phyloP scores from a whole-genome alignment of 2,113 vertebrate genomes.

The Pristiophorus japonicus region DNA sequence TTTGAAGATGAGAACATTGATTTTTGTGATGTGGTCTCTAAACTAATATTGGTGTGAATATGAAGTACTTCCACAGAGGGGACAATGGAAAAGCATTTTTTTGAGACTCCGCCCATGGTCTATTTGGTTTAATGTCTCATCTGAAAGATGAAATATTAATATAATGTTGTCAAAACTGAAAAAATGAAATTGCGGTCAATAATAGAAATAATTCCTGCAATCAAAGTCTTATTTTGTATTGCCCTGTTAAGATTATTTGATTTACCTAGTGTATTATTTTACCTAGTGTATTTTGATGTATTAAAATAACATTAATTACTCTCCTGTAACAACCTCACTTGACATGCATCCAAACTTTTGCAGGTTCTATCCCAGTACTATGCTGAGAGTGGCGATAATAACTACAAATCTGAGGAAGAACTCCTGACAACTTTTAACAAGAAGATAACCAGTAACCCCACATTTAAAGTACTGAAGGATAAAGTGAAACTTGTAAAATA shows the following conservation, averaged over 20 bases:
- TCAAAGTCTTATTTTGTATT: neutral
- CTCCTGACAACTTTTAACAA: constrained; percentile 75
- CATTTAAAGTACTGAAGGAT: constrained; percentile 81
- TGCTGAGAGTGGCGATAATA: constrained; percentile 53
- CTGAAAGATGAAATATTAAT: too few relatives aligned
- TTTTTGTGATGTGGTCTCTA: too few relatives aligned
- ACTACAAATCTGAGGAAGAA: constrained; percentile 69
- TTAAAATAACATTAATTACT: neutral
- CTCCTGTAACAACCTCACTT: neutral
- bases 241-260: neutral
- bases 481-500: constrained; percentile 76
- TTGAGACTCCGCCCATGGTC: too few relatives aligned
- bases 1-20: too few relatives aligned
- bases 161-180: neutral
- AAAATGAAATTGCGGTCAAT: neutral
- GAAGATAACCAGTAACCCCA: constrained; percentile 81
- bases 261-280: neutral
- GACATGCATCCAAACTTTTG: constrained; percentile 38
- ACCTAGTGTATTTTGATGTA: neutral
- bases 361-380: constrained; percentile 85
- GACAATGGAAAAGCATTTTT: too few relatives aligned
- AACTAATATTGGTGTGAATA: too few relatives aligned
- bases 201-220: neutral
- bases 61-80: too few relatives aligned
- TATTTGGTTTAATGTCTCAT: too few relatives aligned